Base-by-base conservation (phyloP, 2,888 invertebrate species). In the Carpatolechia fugitivella region DNA sequence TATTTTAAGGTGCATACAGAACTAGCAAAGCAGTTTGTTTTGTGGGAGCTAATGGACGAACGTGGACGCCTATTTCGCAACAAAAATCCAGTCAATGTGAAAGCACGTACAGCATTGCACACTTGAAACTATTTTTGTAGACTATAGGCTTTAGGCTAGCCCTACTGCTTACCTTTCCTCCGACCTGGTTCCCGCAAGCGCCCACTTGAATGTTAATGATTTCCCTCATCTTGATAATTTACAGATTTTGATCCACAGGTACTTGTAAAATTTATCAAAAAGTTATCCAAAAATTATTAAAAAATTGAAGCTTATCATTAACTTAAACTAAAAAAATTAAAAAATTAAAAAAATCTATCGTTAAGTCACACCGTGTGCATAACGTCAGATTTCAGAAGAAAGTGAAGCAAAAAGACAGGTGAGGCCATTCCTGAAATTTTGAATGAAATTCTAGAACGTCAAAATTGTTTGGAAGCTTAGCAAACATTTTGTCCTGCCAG, bases 151-250 rank as follows among this genome's bases (percentile, higher is more conserved):
- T n/a, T n/a, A n/a, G n/a, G n/a, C n/a, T n/a, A n/a, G n/a, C n/a
- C n/a, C n/a, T n/a, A n/a, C n/a, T 30, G 65, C 72, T 84, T 77
- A 94, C 94, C 92, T 87, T 87, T 60, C 82, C 87, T 61, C 87
- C 87, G 52, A 87, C 83, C 65, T 86, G 85, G 66, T 87, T 87
- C 62, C 95, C 95, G 80, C 95, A 95, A 79, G 95, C 94, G 67
- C 95, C 95, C 67, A 92, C 94, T 85, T 95, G 95, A 64, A 95
- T 87, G 72, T 94, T 94, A 62, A 95, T 93, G 74, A 95, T 95
- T 88, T 95, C 95, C 81, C 95, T 92, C 95, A 95, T 95, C 82
- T 90, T 91, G 80, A 57, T 46, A 82, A 82, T 80, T 82, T 80
- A 76, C 67, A 69, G 47, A 61, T 57, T 24, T 62, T 63, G 51